Evolutionary conservation across 2,888 invertebrate species (phyloP), one percentile per base, ranked within the genome.

Genomic region (Dyspetes luteomarginatus): DNA sequence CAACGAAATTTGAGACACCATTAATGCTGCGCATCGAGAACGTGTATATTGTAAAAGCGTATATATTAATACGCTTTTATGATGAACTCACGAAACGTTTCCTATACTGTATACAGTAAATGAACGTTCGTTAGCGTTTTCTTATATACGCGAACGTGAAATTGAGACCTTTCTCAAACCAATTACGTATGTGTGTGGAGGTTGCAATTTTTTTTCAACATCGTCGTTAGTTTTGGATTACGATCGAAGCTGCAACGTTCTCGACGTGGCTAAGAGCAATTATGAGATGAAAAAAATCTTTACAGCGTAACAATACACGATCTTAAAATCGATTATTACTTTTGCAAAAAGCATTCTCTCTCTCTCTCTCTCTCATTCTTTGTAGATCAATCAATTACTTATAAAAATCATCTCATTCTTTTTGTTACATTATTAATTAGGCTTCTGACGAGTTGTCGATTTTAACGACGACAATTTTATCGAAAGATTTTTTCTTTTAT

Each of bases 371-470:
- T 48, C n/a, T 36, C 36, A 12, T 36, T 12, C 36, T 12, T 36
- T 12, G 1, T 22, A 7, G 12, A 43, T 43, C 56, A 7, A 17
- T 36, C 17, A 19, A 68, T 36, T 52, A 52, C 12, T 56, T 17
- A 17, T 22, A 17, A 26, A 26, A 4, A 45, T 28, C 41, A 56
- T 56, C 4, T 15, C 9, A 43, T 68, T 41, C 19, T 48, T 17
- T 19, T 48, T 12, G 15, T 45, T 15, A 56, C 55, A 56, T 15
- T 26, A 60, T 62, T 50, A 36, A 22, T 72, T 62, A 30, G 62
- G 50, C 41, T 62, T 62, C 41, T 24, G 50, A 48, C 41, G 30
- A 60, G 9, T 15, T 30, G 22, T 71, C 48, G 15, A 17, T 58
- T 52, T 55, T 12, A 56, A 69, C 69, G 56, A 22, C 17, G 30